Evolutionary conservation across 1,140 invertebrate species (phyloP).

Genomic region (Oryzaephilus surinamensis): DNA sequence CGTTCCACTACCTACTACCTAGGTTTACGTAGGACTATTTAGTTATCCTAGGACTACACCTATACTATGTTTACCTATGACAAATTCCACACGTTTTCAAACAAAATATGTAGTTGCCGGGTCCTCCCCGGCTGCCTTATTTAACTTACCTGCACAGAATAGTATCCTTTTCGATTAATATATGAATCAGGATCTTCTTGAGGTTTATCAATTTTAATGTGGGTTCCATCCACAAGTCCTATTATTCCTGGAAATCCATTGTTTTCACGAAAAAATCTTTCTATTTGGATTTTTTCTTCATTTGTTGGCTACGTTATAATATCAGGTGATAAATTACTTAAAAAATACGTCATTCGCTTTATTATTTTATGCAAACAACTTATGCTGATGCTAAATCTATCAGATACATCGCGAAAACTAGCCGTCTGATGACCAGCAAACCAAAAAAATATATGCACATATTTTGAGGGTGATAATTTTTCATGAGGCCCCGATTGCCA

Average conservation of each 20-base stretch:
- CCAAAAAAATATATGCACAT: conserved; percentile 26
- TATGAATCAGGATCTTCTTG: no score
- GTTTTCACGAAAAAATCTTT: conserved; percentile 18
- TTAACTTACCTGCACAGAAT: no score
- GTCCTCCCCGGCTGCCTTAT: no score
- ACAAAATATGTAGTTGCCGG: no score
- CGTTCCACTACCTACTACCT: no score
- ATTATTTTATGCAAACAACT: conserved; percentile 24
- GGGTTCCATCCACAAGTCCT: conserved; percentile 25
- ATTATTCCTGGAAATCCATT: conserved; percentile 23
- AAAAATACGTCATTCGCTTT: conserved; percentile 19
- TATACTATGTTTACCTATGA: no score
- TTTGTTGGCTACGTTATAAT: conserved; percentile 23
- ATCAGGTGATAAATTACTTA: conserved; percentile 17
- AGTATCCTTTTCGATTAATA: no score
- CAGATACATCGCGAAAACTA: conserved; percentile 26
- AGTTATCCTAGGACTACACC: no score
- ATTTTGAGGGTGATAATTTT: conserved; percentile 14
- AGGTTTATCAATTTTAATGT: conserved; percentile 25
- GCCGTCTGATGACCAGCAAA: conserved; percentile 28
- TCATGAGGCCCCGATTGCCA: conserved; percentile 10
- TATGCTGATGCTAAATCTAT: conserved; percentile 25
- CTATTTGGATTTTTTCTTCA: conserved; percentile 19
- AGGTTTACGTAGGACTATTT: no score
- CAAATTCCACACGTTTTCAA: no score